Conservation (phyloP, 2,113 vertebrate species). For the Tauraco erythrolophus region DNA sequence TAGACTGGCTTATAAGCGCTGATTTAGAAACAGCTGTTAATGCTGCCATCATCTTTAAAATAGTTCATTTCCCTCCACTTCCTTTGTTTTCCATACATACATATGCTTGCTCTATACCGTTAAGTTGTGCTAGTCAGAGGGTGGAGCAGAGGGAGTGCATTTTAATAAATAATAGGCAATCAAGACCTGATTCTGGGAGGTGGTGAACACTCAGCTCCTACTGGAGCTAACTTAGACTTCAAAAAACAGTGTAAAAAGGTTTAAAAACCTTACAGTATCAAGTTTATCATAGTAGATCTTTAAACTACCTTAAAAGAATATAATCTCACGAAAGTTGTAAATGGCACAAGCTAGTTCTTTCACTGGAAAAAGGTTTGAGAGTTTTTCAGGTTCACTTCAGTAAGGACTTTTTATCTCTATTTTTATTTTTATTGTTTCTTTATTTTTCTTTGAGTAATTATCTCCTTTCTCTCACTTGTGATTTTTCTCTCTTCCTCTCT, state of each 20-base stretch:
- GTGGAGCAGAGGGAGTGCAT: background rate
- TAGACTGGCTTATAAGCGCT: constrained; percentile 60
- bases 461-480: background rate
- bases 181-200: background rate
- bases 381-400: background rate
- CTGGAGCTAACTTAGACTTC: background rate
- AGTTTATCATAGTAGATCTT: background rate
- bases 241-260: background rate
- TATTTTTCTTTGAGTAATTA: background rate
- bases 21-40: constrained; percentile 74
- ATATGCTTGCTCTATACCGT: background rate
- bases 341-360: background rate
- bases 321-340: background rate
- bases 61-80: constrained; percentile 27
- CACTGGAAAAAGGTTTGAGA: background rate
- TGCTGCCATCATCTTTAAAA: constrained; percentile 45
- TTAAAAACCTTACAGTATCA: background rate
- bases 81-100: constrained; percentile 24
- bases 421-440: background rate
- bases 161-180: constrained; percentile 6
- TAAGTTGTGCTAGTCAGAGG: background rate
- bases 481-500: too few relatives aligned
- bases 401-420: background rate
- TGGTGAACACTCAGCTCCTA: background rate
- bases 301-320: background rate